These are phyloP conservation scores for Platalea minor DNA, from an alignment of 2,797 vertebrate genomes.

Conservation along the genomic window DNA sequence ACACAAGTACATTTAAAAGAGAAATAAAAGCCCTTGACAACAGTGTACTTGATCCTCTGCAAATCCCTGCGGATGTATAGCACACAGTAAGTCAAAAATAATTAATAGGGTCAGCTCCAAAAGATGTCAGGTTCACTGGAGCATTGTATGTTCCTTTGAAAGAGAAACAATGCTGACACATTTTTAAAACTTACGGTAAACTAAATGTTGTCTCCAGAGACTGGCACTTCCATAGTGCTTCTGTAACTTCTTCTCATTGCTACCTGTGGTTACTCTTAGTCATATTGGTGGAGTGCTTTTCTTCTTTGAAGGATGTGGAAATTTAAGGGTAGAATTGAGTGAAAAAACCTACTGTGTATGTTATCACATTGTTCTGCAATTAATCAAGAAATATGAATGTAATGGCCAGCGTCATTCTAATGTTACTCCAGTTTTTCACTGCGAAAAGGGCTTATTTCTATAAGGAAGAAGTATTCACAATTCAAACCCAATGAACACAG, in stretches of 20 bases:
- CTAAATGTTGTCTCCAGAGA: not conserved
- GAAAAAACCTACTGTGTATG: not conserved
- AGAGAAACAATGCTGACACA: not conserved
- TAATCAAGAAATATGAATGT: not conserved
- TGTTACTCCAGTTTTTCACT: not conserved
- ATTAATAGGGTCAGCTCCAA: slow-evolving; percentile 59
- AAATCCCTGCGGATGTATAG: slow-evolving; percentile 40
- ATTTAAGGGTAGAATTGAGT: not conserved
- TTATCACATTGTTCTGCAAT: not conserved
- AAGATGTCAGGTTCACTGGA: slow-evolving; percentile 33
- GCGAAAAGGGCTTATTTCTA: not conserved
- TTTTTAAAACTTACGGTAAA: slow-evolving; percentile 10
- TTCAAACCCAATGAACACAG: not conserved
- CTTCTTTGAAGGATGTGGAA: not conserved
- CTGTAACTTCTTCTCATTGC: not conserved
- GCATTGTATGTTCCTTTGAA: slow-evolving; percentile 4
- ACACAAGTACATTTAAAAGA: slow-evolving; percentile 1
- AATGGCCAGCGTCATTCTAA: not conserved
- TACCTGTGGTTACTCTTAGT: not conserved
- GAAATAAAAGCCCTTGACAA: slow-evolving; percentile 7
- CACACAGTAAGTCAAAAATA: slow-evolving; percentile 60
- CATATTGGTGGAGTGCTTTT: not conserved
- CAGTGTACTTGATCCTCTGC: slow-evolving; percentile 29
- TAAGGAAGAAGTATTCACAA: not conserved
- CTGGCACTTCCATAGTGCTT: not conserved